These are phyloP conservation scores for Philotrypesis tridentata DNA, from an alignment of 1,140 invertebrate genomes.

Conservation along the genomic window DNA sequence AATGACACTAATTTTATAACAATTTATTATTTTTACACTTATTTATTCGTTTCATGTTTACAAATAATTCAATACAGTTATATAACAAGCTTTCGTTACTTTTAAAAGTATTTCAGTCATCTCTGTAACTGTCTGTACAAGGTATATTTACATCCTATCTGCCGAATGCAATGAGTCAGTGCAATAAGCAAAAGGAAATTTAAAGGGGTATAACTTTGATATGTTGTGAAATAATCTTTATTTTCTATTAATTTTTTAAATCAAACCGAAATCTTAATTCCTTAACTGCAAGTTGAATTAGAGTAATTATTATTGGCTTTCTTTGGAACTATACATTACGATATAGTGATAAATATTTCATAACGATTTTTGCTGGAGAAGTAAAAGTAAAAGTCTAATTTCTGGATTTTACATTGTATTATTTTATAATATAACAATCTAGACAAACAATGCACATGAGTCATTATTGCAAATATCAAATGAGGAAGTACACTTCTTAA, in stretches of 20 bases:
- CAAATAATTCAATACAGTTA: not conserved
- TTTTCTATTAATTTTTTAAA: not conserved
- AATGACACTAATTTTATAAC: not conserved
- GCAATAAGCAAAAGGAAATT: constrained; percentile 30
- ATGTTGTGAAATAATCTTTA: not conserved
- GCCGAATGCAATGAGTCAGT: constrained; percentile 18
- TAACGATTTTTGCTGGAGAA: too few relatives aligned
- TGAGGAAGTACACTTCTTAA: not conserved
- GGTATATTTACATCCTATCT: constrained; percentile 6
- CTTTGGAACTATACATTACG: not conserved
- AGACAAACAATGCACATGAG: not conserved
- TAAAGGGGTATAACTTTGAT: not conserved
- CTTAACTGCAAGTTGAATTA: not conserved
- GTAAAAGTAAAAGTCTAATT: not conserved
- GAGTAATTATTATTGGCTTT: not conserved
- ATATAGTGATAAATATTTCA: not conserved
- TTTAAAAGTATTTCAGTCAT: not conserved
- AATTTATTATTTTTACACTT: not conserved
- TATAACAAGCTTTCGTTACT: not conserved
- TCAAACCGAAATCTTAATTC: not conserved
- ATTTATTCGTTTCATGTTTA: not conserved
- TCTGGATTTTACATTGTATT: not conserved
- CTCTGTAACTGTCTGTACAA: not conserved
- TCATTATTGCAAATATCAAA: not conserved
- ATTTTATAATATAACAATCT: not conserved